Conservation (phyloP, 2,113 vertebrate genomes). For the Sorex fumeus region DNA sequence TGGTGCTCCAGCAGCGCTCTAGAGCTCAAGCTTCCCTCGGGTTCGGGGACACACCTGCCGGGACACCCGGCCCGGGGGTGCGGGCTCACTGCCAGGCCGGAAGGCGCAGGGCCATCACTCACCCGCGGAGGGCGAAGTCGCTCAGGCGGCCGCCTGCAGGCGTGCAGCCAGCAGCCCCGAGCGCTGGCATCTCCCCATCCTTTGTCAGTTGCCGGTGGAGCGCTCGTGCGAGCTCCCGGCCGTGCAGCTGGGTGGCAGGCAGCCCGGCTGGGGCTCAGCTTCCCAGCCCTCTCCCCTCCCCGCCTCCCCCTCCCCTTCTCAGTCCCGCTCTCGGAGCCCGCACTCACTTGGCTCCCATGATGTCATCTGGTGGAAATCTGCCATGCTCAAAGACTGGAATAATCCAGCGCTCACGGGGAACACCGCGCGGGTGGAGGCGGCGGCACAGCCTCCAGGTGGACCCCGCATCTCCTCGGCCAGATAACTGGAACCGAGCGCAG, state of each 20-base stretch:
- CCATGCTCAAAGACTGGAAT: slow-evolving; percentile 82
- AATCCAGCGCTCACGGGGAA: slow-evolving; percentile 70
- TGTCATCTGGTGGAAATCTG: slow-evolving; percentile 85
- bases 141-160: slow-evolving; percentile 50
- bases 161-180: background rate
- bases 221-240: slow-evolving; percentile 52
- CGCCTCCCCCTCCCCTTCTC: slow-evolving; percentile 60
- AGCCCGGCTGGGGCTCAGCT: slow-evolving; percentile 52
- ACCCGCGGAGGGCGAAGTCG: slow-evolving; percentile 61
- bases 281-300: slow-evolving; percentile 54
- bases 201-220: slow-evolving; percentile 62
- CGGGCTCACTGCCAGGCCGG: background rate
- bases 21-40: background rate
- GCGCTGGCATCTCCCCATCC: slow-evolving; percentile 63
- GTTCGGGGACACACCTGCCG: background rate
- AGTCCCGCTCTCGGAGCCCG: slow-evolving; percentile 75
- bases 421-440: slow-evolving; percentile 28
- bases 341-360: slow-evolving; percentile 83
- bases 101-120: slow-evolving; percentile 33
- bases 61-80: background rate
- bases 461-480: background rate
- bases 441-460: background rate
- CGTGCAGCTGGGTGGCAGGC: slow-evolving; percentile 63
- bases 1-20: background rate
- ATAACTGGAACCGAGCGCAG: background rate